Evolutionary conservation across 1,140 invertebrate genomes (phyloP).

Genomic region (Oryctes rhinoceros): DNA sequence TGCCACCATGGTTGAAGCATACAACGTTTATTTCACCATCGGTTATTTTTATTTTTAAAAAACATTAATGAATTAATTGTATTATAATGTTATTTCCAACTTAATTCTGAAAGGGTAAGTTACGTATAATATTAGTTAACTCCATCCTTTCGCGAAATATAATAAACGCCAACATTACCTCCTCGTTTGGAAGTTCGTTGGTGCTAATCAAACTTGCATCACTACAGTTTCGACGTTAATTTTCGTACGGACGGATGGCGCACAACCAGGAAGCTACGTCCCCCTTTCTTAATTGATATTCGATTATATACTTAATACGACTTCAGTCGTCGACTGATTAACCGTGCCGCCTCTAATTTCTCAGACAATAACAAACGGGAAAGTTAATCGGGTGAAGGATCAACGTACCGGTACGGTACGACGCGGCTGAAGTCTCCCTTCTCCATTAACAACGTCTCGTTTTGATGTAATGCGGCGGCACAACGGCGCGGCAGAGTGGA

Average conservation of each 20-base stretch:
- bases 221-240: background rate
- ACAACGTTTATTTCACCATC: no score
- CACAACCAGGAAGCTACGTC: background rate
- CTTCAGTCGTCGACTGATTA: constrained; percentile 53
- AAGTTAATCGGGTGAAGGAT: constrained; percentile 43
- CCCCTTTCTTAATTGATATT: constrained; percentile 52
- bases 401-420: background rate
- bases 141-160: no score
- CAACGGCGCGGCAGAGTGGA: background rate
- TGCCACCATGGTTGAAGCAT: no score
- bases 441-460: constrained; percentile 24
- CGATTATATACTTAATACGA: constrained; percentile 55
- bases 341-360: constrained; percentile 52
- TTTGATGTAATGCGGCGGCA: constrained; percentile 19
- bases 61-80: no score
- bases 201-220: background rate
- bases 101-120: no score
- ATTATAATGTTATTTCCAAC: no score
- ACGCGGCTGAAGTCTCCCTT: background rate
- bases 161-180: no score
- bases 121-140: no score
- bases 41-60: no score
- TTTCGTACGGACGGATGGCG: background rate
- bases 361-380: constrained; percentile 49
- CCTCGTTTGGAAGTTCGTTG: background rate